These are phyloP conservation scores for Rhinella marina DNA, from an alignment of 2,797 vertebrate genomes.

Conservation along the genomic window DNA sequence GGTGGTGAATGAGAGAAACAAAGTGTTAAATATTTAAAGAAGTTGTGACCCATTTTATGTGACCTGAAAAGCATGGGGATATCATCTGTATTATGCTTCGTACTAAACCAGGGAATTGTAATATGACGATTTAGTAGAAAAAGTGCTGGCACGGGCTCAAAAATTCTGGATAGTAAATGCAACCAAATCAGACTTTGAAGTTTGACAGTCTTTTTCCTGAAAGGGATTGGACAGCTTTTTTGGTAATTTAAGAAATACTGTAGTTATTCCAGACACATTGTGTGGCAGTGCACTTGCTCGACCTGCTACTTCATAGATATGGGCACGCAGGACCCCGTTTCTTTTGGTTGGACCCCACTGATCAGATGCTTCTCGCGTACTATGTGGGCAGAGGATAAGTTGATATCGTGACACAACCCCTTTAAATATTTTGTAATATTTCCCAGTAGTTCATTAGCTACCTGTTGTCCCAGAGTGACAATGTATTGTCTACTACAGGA, in stretches of 20 bases:
- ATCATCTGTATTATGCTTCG: not conserved
- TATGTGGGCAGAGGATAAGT: too few species aligned
- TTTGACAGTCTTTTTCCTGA: not conserved
- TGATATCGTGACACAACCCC: too few species aligned
- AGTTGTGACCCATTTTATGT: slow-evolving; percentile 54
- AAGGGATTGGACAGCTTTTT: not conserved
- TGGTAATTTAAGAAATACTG: not conserved
- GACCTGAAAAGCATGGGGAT: slow-evolving; percentile 51
- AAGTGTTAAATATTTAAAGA: slow-evolving; percentile 62
- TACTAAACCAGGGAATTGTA: not conserved
- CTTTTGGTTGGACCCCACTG: too few species aligned
- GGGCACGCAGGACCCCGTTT: too few species aligned
- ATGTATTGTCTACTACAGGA: too few species aligned
- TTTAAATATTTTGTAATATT: too few species aligned
- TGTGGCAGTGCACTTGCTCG: too few species aligned
- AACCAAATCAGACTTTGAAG: not conserved
- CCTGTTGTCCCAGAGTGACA: too few species aligned
- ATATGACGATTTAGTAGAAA: not conserved
- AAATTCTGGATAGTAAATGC: not conserved
- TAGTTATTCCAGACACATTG: not conserved
- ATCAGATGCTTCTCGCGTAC: too few species aligned
- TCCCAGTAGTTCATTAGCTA: not conserved
- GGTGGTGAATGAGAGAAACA: slow-evolving; percentile 67
- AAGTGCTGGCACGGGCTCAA: too few species aligned
- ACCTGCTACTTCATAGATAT: too few species aligned